Evolutionary conservation across 2,113 vertebrate species (phyloP), one percentile per base, ranked within the genome.

Genomic region (Percopsis transmontana): DNA sequence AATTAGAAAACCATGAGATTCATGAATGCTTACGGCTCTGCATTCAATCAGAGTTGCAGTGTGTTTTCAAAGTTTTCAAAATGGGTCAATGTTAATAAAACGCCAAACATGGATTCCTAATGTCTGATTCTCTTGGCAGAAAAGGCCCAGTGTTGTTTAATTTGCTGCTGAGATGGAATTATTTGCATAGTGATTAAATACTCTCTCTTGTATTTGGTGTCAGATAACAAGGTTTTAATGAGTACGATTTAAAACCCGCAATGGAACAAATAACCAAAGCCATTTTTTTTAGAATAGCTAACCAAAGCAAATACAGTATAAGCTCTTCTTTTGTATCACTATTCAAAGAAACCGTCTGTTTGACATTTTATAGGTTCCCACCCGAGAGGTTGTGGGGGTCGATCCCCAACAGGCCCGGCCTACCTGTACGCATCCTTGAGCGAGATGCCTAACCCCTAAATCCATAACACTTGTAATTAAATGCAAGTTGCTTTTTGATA

Each of bases 1-100:
- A 76, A 83, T 88, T 85, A 84, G 68, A 77, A 76, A 67, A 82
- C 81, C 79, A 68, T 81, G 62, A 62, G 65, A 79, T 83, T 77
- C 69, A 65, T 68, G 68, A 81, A 59, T 39, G 70, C 70, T 82
- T 39, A 2, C 70, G 69, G 68, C 55, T 42, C 66, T 59, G 69
- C 67, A 62, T 76, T 82, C 71, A 78, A 66, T 87, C 81, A 74
- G 59, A 3, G 51, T 62, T 66, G 66, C 70, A 64, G 70, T 71
- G 74, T 72, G 75, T 66, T 84, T 82, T 75, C 38, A 68, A 76
- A 77, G 58, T 59, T 61, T 66, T 5, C 24, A 33, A 55, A 73
- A 23, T 74, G 59, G 74, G 70, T 20, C 66, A 63, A 20, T 76
- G 62, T 60, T 68, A 24, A 72, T 58, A 65, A 53, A 72, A 53